These are phyloP conservation scores for Epistrophe grossulariae DNA, from an alignment of 2,888 invertebrate genomes.

Conservation along the genomic window DNA sequence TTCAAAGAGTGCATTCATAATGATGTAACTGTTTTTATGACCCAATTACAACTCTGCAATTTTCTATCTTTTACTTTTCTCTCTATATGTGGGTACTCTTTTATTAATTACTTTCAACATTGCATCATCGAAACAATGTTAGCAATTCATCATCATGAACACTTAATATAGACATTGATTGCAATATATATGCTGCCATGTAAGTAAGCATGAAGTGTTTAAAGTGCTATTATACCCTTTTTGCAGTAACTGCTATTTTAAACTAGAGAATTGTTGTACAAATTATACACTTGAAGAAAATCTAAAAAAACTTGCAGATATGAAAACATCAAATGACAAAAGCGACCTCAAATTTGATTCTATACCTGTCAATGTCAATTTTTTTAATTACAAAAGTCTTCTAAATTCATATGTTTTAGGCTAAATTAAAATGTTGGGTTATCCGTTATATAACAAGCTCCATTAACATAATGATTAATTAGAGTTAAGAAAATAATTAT, in stretches of 20 bases:
- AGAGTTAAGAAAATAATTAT: not conserved
- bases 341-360: not conserved
- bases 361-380: not conserved
- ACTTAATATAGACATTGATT: constrained; percentile 45
- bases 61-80: constrained; percentile 20
- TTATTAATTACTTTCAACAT: constrained; percentile 9
- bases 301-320: not conserved
- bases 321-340: not conserved
- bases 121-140: constrained; percentile 24
- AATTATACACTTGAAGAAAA: not conserved
- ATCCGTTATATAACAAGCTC: not conserved
- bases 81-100: not conserved
- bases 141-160: constrained; percentile 1
- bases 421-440: not conserved
- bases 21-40: constrained; percentile 14
- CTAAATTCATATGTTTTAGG: not conserved
- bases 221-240: not conserved
- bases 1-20: not conserved
- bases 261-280: not conserved
- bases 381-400: not conserved
- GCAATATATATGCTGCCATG: constrained; percentile 30
- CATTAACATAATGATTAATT: not conserved
- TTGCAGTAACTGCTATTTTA: not conserved
- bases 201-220: not conserved
- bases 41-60: constrained; percentile 22